phyloP scores from a whole-genome alignment of 2,113 vertebrate genomes.

The Ia io region DNA sequence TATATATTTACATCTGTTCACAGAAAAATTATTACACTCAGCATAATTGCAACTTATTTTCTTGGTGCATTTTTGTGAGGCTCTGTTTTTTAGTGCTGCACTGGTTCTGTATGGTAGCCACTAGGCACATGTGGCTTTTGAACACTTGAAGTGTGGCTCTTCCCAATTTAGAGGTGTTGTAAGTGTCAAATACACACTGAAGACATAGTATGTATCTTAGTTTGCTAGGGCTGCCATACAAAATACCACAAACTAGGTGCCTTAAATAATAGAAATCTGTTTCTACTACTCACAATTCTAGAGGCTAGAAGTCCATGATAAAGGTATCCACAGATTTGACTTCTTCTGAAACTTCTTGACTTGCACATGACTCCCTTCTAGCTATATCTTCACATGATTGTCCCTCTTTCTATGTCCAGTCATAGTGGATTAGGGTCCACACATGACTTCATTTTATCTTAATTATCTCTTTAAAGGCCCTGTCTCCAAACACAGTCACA shows the following conservation, averaged over 20 bases:
- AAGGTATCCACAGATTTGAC: neutral
- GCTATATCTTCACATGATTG: neutral
- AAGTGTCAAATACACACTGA: neutral
- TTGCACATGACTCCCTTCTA: neutral
- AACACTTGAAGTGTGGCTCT: neutral
- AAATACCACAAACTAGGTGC: neutral
- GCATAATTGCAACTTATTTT: neutral
- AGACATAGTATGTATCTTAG: neutral
- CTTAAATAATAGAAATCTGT: constrained; percentile 11
- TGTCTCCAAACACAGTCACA: neutral
- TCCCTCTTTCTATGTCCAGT: neutral
- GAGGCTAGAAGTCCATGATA: neutral
- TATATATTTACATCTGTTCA: neutral
- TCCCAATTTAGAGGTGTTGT: neutral
- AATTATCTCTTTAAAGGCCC: neutral
- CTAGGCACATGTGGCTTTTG: neutral
- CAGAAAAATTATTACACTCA: neutral
- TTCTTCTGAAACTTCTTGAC: neutral
- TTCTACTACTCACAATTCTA: neutral
- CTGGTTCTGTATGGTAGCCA: neutral
- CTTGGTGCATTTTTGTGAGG: neutral
- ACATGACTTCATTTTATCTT: neutral
- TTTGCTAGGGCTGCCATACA: neutral
- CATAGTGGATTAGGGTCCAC: neutral
- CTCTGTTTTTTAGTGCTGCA: neutral